Percentiles rank a stretch among this genome's conserved stretches.
These are phyloP conservation scores for Crioceris asparagi DNA, from an alignment of 2,888 invertebrate genomes.

Conservation along the genomic window DNA sequence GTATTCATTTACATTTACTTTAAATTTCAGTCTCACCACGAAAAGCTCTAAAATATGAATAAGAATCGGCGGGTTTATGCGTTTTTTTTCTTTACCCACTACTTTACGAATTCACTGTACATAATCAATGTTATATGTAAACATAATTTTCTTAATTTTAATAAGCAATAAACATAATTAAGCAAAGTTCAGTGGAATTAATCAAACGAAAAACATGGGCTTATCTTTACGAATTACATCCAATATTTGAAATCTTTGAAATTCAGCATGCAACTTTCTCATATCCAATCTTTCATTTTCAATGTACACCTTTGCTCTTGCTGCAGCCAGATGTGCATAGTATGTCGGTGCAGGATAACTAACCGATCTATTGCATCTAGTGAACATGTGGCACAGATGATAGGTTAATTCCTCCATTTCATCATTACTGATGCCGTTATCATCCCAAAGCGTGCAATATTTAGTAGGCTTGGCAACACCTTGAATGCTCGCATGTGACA, in stretches of 20 bases:
- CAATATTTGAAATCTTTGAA: slow-evolving; percentile 42
- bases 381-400: slow-evolving; percentile 76
- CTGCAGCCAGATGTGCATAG: slow-evolving; percentile 78
- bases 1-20: too few species aligned
- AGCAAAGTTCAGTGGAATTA: too few species aligned
- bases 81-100: too few species aligned
- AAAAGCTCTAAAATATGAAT: too few species aligned
- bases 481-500: slow-evolving; percentile 58
- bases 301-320: slow-evolving; percentile 48
- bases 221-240: slow-evolving; percentile 43
- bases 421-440: slow-evolving; percentile 57
- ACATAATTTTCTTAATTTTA: too few species aligned
- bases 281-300: slow-evolving; percentile 37
- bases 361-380: slow-evolving; percentile 71
- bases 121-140: too few species aligned
- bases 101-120: too few species aligned
- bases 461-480: slow-evolving; percentile 80
- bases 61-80: too few species aligned
- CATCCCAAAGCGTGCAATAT: slow-evolving; percentile 77
- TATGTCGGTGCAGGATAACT: slow-evolving; percentile 83
- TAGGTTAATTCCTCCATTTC: slow-evolving; percentile 70
- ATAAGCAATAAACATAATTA: too few species aligned
- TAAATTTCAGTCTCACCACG: too few species aligned
- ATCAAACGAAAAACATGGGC: slow-evolving; percentile 67
- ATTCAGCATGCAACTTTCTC: slow-evolving; percentile 40